phyloP scores from a whole-genome alignment of 2,113 vertebrate genomes.

The Thamnaconus septentrionalis region DNA sequence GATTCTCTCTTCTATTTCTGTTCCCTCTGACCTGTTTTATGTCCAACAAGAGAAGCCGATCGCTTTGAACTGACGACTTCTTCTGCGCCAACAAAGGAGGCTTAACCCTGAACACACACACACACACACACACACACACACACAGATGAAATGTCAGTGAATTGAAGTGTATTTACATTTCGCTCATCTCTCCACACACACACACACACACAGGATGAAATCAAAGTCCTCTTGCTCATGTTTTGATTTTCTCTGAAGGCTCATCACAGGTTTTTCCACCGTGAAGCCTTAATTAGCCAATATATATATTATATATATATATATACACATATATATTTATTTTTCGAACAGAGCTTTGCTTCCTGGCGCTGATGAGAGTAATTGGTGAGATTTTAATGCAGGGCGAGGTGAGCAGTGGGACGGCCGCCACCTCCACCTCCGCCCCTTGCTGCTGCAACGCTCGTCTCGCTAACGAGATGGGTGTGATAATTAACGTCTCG shows the following conservation, averaged over 20 bases:
- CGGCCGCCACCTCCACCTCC: constrained; percentile 19
- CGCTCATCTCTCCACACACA: neutral
- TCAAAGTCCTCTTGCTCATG: constrained; percentile 8
- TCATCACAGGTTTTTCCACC: neutral
- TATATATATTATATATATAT: too few relatives aligned
- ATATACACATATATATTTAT: neutral
- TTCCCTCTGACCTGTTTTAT: constrained; percentile 20
- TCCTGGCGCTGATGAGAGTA: constrained; percentile 74
- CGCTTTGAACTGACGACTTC: constrained; percentile 63
- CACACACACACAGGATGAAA: neutral
- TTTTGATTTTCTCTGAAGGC: constrained; percentile 2
- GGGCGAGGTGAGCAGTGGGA: constrained; percentile 66
- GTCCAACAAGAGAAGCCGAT: constrained; percentile 28
- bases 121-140: constrained; percentile 5
- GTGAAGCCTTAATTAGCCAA: neutral
- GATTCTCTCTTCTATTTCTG: constrained; percentile 25
- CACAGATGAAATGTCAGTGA: constrained; percentile 8
- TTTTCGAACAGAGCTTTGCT: constrained; percentile 56
- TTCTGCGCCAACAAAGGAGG: constrained; percentile 50
- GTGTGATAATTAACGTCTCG: constrained; percentile 64
- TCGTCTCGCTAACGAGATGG: constrained; percentile 69
- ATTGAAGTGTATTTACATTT: constrained; percentile 14
- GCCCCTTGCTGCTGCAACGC: constrained; percentile 67
- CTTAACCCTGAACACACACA: constrained; percentile 30
- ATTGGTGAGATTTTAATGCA: constrained; percentile 75